phyloP scores from a whole-genome alignment of 2,797 vertebrate genomes.

The Todus mexicanus region DNA sequence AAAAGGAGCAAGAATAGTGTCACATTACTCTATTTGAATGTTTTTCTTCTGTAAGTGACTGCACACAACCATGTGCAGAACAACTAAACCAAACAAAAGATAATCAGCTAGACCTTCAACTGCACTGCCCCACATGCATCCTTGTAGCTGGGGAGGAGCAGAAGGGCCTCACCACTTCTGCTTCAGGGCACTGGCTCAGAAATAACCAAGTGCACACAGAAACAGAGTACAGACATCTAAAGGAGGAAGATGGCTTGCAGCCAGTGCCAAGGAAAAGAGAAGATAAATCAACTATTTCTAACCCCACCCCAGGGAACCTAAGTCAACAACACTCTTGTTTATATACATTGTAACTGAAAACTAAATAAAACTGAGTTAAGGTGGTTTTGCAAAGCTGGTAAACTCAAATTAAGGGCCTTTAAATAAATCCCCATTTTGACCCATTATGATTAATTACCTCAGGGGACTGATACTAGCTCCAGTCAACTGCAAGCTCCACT shows the following conservation, averaged over 20 bases:
- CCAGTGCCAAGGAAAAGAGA: neutral
- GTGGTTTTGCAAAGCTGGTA: neutral
- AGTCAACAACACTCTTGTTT: neutral
- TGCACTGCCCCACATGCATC: rapidly evolving
- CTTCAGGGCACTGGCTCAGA: neutral
- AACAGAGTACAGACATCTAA: neutral
- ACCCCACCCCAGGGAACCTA: neutral
- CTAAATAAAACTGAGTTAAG: neutral
- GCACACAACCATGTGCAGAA: neutral
- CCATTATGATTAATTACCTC: neutral
- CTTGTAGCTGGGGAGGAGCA: neutral
- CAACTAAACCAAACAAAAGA: neutral
- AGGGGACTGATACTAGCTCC: neutral
- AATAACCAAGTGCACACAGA: neutral
- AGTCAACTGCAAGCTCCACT: neutral
- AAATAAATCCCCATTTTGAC: neutral
- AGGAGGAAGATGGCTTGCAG: neutral
- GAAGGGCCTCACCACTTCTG: neutral
- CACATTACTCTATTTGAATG: neutral
- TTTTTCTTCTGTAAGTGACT: neutral
- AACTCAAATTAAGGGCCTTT: neutral
- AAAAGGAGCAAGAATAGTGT: neutral
- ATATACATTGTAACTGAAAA: neutral
- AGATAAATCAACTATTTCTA: neutral
- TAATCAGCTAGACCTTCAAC: neutral